Evolutionary conservation across 2,888 invertebrate genomes (phyloP).

Genomic region (Pteria penguin): DNA sequence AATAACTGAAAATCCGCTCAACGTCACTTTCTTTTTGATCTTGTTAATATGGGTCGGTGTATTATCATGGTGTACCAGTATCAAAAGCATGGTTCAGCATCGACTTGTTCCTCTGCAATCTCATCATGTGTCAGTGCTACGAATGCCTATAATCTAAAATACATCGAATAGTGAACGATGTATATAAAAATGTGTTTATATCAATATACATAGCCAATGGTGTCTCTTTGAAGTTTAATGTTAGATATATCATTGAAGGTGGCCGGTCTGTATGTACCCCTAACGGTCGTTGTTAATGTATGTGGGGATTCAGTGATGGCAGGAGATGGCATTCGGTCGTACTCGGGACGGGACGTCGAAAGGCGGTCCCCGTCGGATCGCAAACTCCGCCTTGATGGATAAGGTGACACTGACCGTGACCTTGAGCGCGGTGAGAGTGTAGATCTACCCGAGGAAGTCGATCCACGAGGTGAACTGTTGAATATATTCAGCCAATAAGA

Average conservation of each 20-base stretch:
- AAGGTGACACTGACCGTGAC: slow-evolving; percentile 14
- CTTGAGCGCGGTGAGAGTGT: not conserved
- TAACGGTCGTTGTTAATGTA: not conserved
- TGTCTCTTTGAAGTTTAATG: slow-evolving; percentile 23
- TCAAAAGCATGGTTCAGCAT: too few species aligned
- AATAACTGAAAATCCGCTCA: too few species aligned
- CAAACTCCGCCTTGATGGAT: not conserved
- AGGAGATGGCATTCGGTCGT: slow-evolving; percentile 36
- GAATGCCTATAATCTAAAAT: too few species aligned
- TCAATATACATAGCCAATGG: slow-evolving; percentile 9
- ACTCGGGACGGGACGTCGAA: slow-evolving; percentile 3
- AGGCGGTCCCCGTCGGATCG: not conserved
- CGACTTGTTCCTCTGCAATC: too few species aligned
- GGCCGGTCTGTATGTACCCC: slow-evolving; percentile 10
- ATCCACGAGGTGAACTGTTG: not conserved
- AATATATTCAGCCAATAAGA: slow-evolving; percentile 22
- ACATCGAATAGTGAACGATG: too few species aligned
- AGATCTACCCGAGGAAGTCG: not conserved
- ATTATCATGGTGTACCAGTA: too few species aligned
- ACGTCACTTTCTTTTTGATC: too few species aligned
- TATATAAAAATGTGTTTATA: too few species aligned
- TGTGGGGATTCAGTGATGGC: slow-evolving; percentile 17
- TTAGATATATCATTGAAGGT: slow-evolving; percentile 35
- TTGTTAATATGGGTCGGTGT: too few species aligned
- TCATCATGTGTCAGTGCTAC: too few species aligned